Evolutionary conservation across 2,797 vertebrate genomes (phyloP), one percentile per base, ranked within the genome.

Genomic region (Tenualosa ilisha): DNA sequence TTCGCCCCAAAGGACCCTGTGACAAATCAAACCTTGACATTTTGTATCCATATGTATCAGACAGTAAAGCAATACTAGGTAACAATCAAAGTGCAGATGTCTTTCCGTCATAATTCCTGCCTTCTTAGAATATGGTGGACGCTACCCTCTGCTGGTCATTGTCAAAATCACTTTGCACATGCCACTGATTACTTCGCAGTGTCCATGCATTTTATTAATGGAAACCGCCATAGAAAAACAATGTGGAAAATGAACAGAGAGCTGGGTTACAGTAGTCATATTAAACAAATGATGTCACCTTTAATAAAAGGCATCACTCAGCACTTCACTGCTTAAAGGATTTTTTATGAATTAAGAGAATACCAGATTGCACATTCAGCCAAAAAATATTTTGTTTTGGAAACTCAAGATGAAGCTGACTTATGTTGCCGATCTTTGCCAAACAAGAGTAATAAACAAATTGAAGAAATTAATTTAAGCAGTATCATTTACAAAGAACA

Each of bases 111-210:
- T 63, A 24, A 56, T 56, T 59, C 40, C 31, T 46, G 40, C 72
- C 20, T 79, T 79, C 37, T 37, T 24, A 26, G 15, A 81, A 53
- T 17, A 49, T 86, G 89, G 87, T 56, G 83, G 72, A 91, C 86
- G 90, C 22, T 90, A 0, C 93, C 92, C 92, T 90, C 93, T 94
- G 72, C 90, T 93, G 93, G 90, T 37, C 46, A 79, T 3, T 6
- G 3, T 40, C 6, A 53, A 51, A 2, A 72, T 81, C 61, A 22
- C 72, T 46, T 72, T 40, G 72, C 40, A 37, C 20, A 46, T 8
- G 17, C 40, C 17, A 20, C 17, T 46, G 8, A 79, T 37, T 31
- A 7, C 8, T 61, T 61, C 12, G 31, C 4, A 43, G 13, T 2
- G 7, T 79, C 6, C 15, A 79, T 72, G 1, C 31, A 46, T 46